phyloP scores from a whole-genome alignment of 2,888 invertebrate genomes.

The Clanis bilineata region DNA sequence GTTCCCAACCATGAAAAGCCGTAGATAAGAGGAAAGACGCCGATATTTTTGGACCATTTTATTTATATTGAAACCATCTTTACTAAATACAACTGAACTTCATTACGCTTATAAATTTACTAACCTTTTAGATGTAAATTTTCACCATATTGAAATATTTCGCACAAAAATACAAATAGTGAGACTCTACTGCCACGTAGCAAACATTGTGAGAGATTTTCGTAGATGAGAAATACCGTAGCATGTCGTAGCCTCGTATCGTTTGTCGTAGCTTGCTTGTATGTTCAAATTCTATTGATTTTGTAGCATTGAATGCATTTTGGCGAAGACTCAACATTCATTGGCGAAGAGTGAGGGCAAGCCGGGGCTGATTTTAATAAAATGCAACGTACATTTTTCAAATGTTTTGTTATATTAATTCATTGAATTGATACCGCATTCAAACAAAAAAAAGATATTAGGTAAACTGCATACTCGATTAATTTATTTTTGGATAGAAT shows the following conservation, averaged over 20 bases:
- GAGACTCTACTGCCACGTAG: constrained; percentile 7
- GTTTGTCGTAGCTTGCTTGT: neutral
- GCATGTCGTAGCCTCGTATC: neutral
- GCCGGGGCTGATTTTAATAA: too few species aligned
- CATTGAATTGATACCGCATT: too few species aligned
- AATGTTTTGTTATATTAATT: too few species aligned
- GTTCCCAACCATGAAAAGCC: constrained; percentile 58
- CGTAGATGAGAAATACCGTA: neutral
- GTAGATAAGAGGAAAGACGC: constrained; percentile 42
- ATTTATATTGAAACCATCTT: constrained; percentile 58
- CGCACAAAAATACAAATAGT: neutral
- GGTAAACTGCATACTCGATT: neutral
- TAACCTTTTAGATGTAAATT: constrained; percentile 47
- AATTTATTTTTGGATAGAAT: neutral
- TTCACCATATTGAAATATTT: constrained; percentile 20
- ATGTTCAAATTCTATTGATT: constrained; percentile 2
- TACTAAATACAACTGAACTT: constrained; percentile 60
- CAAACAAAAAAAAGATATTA: neutral
- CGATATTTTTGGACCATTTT: constrained; percentile 73
- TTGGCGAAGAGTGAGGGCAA: too few species aligned
- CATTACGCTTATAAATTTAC: constrained; percentile 74
- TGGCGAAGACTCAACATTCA: too few species aligned
- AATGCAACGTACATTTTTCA: too few species aligned
- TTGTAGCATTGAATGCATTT: neutral
- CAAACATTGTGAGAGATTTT: neutral